These are phyloP conservation scores for Amphibalanus amphitrite DNA, from an alignment of 1,140 invertebrate genomes.

Conservation along the genomic window DNA sequence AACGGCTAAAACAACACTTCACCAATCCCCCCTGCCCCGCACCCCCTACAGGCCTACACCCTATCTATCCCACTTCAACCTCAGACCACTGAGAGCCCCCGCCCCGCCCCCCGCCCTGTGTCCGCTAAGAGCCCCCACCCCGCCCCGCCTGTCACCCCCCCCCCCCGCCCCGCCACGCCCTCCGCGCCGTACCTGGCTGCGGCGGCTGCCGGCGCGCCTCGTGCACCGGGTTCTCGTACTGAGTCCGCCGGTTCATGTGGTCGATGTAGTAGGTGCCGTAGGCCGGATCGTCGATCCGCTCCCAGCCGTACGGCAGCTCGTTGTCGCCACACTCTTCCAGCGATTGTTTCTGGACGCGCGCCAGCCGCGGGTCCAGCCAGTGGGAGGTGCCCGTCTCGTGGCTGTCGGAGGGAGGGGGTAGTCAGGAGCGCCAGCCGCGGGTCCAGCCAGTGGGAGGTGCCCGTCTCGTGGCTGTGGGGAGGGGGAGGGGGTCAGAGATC, in stretches of 20 bases:
- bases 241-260: constrained; percentile 91
- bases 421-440: constrained; percentile 62
- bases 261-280: constrained; percentile 99
- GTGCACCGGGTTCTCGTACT: constrained; percentile 92
- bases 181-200: constrained; percentile 3
- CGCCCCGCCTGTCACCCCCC: too few species aligned
- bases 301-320: constrained; percentile 97
- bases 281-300: constrained; percentile 90
- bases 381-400: constrained; percentile 86
- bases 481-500: constrained; percentile 20
- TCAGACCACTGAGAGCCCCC: too few species aligned
- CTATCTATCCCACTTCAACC: too few species aligned
- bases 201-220: constrained; percentile 45
- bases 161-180: too few species aligned
- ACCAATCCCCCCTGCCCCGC: too few species aligned
- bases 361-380: constrained; percentile 81
- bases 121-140: too few species aligned
- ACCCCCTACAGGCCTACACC: too few species aligned
- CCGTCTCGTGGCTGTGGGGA: constrained; percentile 59
- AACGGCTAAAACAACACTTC: too few species aligned
- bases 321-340: constrained; percentile 79
- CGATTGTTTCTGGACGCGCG: constrained; percentile 74
- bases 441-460: constrained; percentile 89
- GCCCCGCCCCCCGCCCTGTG: too few species aligned
- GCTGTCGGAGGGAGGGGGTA: constrained; percentile 29